Evolutionary conservation across 2,888 invertebrate genomes (phyloP), one percentile per base, ranked within the genome.

Genomic region (Rhingia campestris): DNA sequence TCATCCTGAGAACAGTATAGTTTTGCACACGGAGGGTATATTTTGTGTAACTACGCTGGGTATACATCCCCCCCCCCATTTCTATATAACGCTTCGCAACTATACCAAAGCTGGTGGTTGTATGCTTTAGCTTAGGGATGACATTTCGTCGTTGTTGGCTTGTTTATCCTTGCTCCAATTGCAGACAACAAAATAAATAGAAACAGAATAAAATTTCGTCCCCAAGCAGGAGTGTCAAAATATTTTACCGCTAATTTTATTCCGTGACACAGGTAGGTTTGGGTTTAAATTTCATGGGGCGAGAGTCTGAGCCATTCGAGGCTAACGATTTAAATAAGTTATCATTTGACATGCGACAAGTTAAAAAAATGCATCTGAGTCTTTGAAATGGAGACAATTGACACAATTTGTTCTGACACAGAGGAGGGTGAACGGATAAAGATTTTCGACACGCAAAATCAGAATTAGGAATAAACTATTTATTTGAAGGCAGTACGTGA

Each of bases 131-230:
- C 77, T 61, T 67, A 67, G 73, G n/a, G 77, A 66, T 81, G 72
- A 67, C 72, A 77, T 77, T 81, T 54, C 67, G 41, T 81, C 76
- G 66, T 76, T 64, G 58, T 58, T 72, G 53, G 61, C 66, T 72
- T 66, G 63, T 77, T 77, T 82, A 82, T 82, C 82, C 77, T 82
- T 82, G 82, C 82, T 82, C 82, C 69, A 82, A 82, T 82, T 82
- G 79, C 73, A 69, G 56, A 63, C 54, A 69, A 63, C 54, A 49
- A 66, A 70, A 14, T 43, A 35, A 35, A 51, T 33, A 37, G 7
- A 45, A 63, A 47, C 33, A 70, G n/a, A 49, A 12, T 41, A 3
- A 43, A 12, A 67, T 39, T 51, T 47, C 35, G 61, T 41, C 30
- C 22, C n/a, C 35, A 22, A 66, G 47, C 51, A 58, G 43, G 32